phyloP scores from a whole-genome alignment of 2,797 vertebrate species.

The Buphagus erythrorhynchus region DNA sequence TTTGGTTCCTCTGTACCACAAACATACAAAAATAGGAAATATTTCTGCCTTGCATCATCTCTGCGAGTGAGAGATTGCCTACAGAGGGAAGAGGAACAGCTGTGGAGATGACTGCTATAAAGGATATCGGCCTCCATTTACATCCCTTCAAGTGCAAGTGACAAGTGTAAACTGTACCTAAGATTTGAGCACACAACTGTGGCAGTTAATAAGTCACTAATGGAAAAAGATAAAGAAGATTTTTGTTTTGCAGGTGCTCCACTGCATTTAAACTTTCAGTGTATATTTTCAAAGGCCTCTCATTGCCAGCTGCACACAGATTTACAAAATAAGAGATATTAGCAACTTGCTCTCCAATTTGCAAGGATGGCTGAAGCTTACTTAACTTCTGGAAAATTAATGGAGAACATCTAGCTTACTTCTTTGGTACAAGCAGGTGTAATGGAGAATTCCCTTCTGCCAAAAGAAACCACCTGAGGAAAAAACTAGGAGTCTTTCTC shows the following conservation, averaged over 20 bases:
- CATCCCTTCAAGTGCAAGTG: not conserved
- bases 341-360: not conserved
- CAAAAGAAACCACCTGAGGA: not conserved
- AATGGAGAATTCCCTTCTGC: not conserved
- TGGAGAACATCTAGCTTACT: not conserved
- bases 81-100: not conserved
- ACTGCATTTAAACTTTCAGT: not conserved
- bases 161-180: not conserved
- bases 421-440: not conserved
- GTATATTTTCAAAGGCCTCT: not conserved
- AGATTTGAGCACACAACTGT: not conserved
- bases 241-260: not conserved
- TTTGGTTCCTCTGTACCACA: not conserved
- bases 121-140: not conserved
- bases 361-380: not conserved
- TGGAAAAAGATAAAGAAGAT: not conserved
- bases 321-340: not conserved
- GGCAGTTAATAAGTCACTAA: not conserved
- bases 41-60: not conserved
- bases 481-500: not conserved
- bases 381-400: not conserved
- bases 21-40: not conserved
- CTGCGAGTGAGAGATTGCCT: not conserved
- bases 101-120: not conserved
- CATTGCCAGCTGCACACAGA: not conserved